Evolutionary conservation across 2,797 vertebrate species (phyloP).

Genomic region (Eurystomus glaucurus): DNA sequence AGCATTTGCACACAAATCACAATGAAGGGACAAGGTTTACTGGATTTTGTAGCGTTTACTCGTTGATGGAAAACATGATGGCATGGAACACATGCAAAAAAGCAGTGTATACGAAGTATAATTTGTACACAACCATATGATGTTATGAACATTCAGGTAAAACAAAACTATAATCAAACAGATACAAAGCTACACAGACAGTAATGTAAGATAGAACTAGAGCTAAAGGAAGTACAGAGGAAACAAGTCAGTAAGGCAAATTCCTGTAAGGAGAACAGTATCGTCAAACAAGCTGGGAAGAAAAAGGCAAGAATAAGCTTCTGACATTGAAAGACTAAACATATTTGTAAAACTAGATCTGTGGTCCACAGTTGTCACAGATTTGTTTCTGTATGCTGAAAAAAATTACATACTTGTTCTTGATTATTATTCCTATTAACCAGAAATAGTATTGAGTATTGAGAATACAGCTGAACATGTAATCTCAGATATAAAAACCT

Average conservation of each 20-base stretch:
- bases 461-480: neutral
- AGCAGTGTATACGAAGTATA: rapidly evolving
- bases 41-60: neutral
- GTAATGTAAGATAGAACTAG: neutral
- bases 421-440: neutral
- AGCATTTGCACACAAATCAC: neutral
- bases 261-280: neutral
- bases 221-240: neutral
- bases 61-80: rapidly evolving
- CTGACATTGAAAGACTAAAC: neutral
- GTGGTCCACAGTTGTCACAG: neutral
- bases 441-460: neutral
- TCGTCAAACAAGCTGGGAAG: neutral
- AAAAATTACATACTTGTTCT: neutral
- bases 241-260: neutral
- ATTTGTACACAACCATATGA: rapidly evolving
- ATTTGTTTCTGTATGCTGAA: neutral
- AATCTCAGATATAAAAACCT: neutral
- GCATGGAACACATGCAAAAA: neutral
- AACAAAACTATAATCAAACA: neutral
- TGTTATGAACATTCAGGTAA: neutral
- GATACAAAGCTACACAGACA: neutral
- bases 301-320: neutral
- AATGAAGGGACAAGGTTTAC: rapidly evolving
- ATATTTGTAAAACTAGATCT: neutral